Evolutionary conservation across 2,797 vertebrate genomes (phyloP), one percentile per base, ranked within the genome.

Genomic region (Gymnopithys bicolor): DNA sequence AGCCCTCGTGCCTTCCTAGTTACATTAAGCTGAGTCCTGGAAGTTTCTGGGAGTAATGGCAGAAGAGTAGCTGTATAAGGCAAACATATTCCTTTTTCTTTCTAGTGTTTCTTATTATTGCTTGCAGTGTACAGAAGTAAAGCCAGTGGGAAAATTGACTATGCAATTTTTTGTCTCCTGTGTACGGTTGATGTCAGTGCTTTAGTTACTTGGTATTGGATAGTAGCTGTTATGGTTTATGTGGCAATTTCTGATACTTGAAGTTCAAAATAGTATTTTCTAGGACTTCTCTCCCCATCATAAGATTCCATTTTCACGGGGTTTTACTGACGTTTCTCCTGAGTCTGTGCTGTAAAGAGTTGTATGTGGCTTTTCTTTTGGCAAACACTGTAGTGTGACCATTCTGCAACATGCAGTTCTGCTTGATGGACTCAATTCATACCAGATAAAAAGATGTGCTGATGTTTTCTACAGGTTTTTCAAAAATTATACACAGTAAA

Each of bases 111-210:
- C 55, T 73, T 75, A 25, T 64, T 76, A 4, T 52, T 86, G 9
- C 23, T 73, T 74, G 37, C 55, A 41, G 51, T 22, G 33, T 56
- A 32, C 49, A 55, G 2, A 37, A 27, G 3, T 23, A 70, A 88
- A 82, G 18, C 35, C 60, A 25, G 0, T 35, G 35, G 30, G 32
- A 89, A 33, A 82, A 76, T 35, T 56, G 64, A 32, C 23, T 52
- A 1, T 18, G 9, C 35, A 24, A 6, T 5, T 14, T 46, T 82
- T 41, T 7, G 14, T 53, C 13, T 35, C 11, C 19, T 3, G 0
- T 33, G 9, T 60, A 5, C 13, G 67, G 9, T 67, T 79, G 21
- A 48, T 78, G 0, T 18, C 37, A 87, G 23, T 58, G 28, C 30
- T 17, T 56, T 55, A n/a, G 30, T 27, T 48, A 21, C 19, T 78